These are phyloP conservation scores for Scolopax bukidnonensis DNA, from an alignment of 2,797 vertebrate genomes.

Conservation along the genomic window DNA sequence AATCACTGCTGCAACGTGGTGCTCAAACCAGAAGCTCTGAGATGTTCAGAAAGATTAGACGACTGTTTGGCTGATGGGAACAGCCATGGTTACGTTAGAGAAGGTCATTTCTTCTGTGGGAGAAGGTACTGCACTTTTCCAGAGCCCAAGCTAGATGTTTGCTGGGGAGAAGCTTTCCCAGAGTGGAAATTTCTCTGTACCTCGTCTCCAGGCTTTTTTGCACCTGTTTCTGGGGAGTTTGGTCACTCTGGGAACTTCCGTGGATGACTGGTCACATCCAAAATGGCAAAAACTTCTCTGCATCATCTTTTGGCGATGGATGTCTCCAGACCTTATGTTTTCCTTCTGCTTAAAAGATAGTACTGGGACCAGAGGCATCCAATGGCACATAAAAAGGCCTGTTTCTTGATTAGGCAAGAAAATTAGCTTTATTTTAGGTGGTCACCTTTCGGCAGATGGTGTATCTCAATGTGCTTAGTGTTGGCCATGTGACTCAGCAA, in stretches of 20 bases:
- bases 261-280: no score
- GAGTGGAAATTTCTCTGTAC: accelerated
- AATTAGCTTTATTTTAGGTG: background rate
- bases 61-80: background rate
- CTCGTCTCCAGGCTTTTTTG: background rate
- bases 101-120: accelerated
- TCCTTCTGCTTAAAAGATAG: accelerated
- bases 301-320: accelerated
- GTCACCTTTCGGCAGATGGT: accelerated
- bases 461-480: accelerated
- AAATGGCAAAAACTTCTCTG: background rate
- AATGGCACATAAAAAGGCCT: accelerated
- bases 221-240: background rate
- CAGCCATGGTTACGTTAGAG: accelerated
- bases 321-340: background rate
- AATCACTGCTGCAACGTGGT: background rate
- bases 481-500: accelerated
- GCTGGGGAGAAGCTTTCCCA: background rate
- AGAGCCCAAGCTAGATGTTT: background rate
- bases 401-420: no score
- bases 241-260: background rate
- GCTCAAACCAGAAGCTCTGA: background rate
- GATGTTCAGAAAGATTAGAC: accelerated
- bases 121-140: accelerated
- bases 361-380: background rate